Conservation (phyloP, 2,888 invertebrate species). For the Xanthia togata region DNA sequence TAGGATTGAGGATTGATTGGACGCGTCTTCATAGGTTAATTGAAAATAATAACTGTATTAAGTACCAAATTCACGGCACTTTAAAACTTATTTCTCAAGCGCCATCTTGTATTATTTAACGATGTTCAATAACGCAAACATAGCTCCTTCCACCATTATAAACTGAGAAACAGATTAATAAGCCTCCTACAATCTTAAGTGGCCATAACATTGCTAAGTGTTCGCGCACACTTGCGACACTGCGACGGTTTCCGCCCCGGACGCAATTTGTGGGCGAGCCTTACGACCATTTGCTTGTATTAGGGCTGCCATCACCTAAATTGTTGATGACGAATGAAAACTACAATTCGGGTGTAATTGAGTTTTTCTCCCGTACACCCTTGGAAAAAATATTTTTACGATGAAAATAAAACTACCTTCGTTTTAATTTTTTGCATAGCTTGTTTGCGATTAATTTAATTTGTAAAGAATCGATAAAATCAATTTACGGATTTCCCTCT, state of each 20-base stretch:
- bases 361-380: too few species aligned
- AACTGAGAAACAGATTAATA: conserved; percentile 57
- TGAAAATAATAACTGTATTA: not conserved
- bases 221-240: conserved; percentile 32
- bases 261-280: conserved; percentile 52
- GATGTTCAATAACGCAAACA: conserved; percentile 15
- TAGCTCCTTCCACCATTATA: conserved; percentile 31
- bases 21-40: not conserved
- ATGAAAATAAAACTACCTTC: too few species aligned
- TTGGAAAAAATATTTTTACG: not conserved
- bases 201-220: conserved; percentile 62
- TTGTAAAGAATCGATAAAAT: not conserved
- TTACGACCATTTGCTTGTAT: conserved; percentile 4
- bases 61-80: not conserved
- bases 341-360: not conserved
- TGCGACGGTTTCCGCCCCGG: conserved; percentile 43
- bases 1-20: not conserved
- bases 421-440: too few species aligned
- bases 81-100: not conserved
- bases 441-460: not conserved
- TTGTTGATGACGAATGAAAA: too few species aligned
- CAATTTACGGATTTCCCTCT: too few species aligned
- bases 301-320: not conserved
- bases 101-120: conserved; percentile 40
- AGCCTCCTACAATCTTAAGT: conserved; percentile 61